phyloP scores from a whole-genome alignment of 2,888 invertebrate species.

The Drosophila atripex region DNA sequence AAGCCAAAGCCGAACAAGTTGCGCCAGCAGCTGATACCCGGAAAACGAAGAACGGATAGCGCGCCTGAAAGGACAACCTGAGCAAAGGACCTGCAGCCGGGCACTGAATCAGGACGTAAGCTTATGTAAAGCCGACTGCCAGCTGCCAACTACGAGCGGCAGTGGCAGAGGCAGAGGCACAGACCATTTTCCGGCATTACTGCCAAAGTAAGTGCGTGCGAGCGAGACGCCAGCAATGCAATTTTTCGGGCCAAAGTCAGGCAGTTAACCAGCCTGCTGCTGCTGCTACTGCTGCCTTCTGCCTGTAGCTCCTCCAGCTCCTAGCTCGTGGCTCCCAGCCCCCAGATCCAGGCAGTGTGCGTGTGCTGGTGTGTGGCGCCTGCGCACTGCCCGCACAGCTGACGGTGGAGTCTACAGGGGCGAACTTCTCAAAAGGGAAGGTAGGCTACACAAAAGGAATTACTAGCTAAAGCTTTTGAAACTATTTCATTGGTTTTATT shows the following conservation, averaged over 20 bases:
- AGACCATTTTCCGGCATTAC: slow-evolving; percentile 46
- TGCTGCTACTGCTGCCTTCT: slow-evolving; percentile 16
- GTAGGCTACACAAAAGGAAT: background rate
- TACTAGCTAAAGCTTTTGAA: background rate
- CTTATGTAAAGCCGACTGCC: slow-evolving; percentile 42
- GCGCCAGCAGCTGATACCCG: slow-evolving; percentile 67
- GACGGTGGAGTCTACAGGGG: slow-evolving; percentile 23
- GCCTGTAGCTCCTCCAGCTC: slow-evolving; percentile 29
- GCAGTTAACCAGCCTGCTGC: slow-evolving; percentile 43
- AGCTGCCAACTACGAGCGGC: slow-evolving; percentile 26
- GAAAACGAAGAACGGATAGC: slow-evolving; percentile 23
- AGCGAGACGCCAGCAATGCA: slow-evolving; percentile 73
- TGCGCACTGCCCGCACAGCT: slow-evolving; percentile 45
- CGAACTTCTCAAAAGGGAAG: background rate
- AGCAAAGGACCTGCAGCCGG: slow-evolving; percentile 76
- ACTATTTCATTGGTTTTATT: background rate
- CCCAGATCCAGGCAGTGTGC: slow-evolving; percentile 10
- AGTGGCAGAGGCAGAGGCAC: slow-evolving; percentile 11
- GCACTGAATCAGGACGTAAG: slow-evolving; percentile 54
- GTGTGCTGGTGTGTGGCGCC: slow-evolving; percentile 41
- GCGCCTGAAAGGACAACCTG: slow-evolving; percentile 60
- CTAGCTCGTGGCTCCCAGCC: background rate
- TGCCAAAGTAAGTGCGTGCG: slow-evolving; percentile 48
- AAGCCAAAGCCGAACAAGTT: slow-evolving; percentile 21
- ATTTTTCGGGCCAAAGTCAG: slow-evolving; percentile 64